phyloP scores from a whole-genome alignment of 2,113 vertebrate genomes.

The Rhipidura dahli region DNA sequence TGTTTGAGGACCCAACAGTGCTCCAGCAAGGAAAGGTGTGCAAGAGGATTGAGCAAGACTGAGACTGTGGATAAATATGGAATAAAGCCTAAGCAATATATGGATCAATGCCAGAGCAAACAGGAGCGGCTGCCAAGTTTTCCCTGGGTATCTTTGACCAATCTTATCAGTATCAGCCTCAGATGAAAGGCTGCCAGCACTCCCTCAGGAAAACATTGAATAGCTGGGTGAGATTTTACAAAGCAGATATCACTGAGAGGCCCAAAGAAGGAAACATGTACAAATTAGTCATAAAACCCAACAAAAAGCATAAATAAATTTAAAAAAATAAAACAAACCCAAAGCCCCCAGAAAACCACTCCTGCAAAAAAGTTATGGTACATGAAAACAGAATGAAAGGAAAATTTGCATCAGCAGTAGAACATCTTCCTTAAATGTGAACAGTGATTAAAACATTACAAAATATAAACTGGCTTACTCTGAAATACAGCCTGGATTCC shows the following conservation, averaged over 20 bases:
- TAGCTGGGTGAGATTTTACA: constrained; percentile 81
- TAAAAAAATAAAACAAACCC: too few relatives aligned
- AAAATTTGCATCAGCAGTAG: background rate
- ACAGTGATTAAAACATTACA: background rate
- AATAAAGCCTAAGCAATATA: background rate
- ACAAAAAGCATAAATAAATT: background rate
- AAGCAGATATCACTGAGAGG: constrained; percentile 75
- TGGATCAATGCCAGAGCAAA: background rate
- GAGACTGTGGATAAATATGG: background rate
- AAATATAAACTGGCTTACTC: background rate
- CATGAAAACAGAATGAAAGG: background rate
- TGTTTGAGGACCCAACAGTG: background rate
- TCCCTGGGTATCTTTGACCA: constrained; percentile 77
- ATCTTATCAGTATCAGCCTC: constrained; percentile 81
- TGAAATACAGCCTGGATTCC: background rate
- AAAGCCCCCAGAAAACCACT: accelerated
- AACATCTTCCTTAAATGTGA: background rate
- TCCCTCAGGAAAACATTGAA: constrained; percentile 84
- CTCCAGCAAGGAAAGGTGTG: background rate
- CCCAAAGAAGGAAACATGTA: constrained; percentile 71
- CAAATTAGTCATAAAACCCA: background rate
- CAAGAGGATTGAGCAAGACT: background rate
- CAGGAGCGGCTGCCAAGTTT: background rate
- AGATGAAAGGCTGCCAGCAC: constrained; percentile 82
- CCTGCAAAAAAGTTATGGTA: accelerated